These are phyloP conservation scores for Callorhinus ursinus DNA, from an alignment of 2,113 vertebrate species.

Conservation along the genomic window DNA sequence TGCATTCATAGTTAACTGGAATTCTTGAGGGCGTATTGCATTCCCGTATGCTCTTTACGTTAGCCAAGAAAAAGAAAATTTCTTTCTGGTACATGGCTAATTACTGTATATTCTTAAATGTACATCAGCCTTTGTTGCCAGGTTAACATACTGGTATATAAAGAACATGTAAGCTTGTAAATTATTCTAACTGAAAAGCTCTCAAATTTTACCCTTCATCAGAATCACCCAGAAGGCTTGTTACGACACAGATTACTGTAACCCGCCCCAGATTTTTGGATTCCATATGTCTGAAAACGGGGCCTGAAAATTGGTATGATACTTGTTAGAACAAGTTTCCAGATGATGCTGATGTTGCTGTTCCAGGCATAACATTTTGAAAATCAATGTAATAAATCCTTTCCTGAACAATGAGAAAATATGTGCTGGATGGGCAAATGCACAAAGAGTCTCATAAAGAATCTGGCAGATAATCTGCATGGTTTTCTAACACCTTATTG, in stretches of 20 bases:
- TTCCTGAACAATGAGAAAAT: not conserved
- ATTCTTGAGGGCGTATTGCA: not conserved
- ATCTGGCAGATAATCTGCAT: not conserved
- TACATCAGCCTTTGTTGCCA: not conserved
- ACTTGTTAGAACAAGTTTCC: not conserved
- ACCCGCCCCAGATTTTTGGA: not conserved
- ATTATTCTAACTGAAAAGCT: not conserved
- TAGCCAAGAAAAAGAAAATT: not conserved
- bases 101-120: not conserved
- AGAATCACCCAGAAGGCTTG: not conserved
- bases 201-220: not conserved
- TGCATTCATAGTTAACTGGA: not conserved
- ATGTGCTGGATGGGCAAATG: not conserved
- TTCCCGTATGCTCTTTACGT: not conserved
- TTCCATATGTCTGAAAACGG: not conserved
- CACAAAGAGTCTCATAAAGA: not conserved
- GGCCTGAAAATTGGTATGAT: not conserved
- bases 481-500: not conserved
- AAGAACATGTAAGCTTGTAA: not conserved
- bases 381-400: not conserved
- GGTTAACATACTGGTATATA: not conserved
- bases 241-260: not conserved
- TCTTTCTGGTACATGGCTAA: not conserved
- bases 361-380: not conserved
- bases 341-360: not conserved